Conservation (phyloP, 2,113 vertebrate species). For the Oxyura jamaicensis region DNA sequence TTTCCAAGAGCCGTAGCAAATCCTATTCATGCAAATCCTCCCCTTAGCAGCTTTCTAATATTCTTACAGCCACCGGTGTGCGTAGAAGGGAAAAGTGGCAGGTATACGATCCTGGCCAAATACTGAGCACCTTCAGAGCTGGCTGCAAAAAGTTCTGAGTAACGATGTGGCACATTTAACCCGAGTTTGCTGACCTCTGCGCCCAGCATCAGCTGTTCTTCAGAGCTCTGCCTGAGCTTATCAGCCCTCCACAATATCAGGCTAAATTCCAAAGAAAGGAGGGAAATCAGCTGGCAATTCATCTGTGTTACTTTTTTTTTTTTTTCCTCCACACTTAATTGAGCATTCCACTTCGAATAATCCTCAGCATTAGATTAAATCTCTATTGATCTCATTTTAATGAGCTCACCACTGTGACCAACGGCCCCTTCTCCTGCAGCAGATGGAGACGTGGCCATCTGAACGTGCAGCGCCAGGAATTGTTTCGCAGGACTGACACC, state of each 20-base stretch:
- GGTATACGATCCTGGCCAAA: not conserved
- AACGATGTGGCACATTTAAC: not conserved
- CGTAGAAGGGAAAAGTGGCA: not conserved
- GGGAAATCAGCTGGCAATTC: conserved; percentile 46
- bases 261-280: conserved; percentile 3
- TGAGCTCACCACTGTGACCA: conserved; percentile 59
- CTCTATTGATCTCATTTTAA: conserved; percentile 64
- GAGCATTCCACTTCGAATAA: conserved; percentile 45
- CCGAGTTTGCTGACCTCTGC: not conserved
- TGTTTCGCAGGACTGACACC: not conserved
- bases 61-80: not conserved
- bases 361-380: conserved; percentile 57
- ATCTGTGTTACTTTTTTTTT: not conserved
- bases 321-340: conserved; percentile 36
- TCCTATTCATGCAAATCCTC: conserved; percentile 16
- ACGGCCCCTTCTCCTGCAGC: not conserved
- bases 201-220: not conserved
- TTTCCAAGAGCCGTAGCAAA: not conserved
- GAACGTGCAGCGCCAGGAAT: not conserved
- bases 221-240: not conserved
- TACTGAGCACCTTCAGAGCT: not conserved
- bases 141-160: not conserved
- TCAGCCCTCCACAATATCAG: not conserved
- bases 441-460: not conserved
- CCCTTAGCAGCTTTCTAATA: not conserved